A percentile compares a stretch with the other conserved stretches of the same genome.
Evolutionary conservation across 2,888 invertebrate species (phyloP).

Genomic region (Mallateleia sp.): DNA sequence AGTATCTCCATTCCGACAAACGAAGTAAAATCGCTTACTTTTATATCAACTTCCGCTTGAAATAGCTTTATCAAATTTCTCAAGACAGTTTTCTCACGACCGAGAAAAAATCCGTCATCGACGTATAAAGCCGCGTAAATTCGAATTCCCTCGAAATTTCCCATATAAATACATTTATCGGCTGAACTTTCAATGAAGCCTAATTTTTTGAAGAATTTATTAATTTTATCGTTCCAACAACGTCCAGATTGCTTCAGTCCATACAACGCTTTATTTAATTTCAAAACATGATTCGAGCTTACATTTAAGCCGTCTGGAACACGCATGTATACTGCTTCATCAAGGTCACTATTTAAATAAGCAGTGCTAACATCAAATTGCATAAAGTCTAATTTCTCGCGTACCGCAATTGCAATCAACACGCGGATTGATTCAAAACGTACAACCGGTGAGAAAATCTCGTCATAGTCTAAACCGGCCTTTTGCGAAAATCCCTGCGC

Average conservation of each 20-base stretch:
- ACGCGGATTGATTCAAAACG: background rate
- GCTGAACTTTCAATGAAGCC: slow-evolving; percentile 40
- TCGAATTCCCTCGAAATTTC: background rate
- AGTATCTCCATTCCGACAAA: slow-evolving; percentile 43
- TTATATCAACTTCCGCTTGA: slow-evolving; percentile 19
- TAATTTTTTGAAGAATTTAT: background rate
- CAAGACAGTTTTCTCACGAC: background rate
- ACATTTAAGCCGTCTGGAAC: slow-evolving; percentile 40
- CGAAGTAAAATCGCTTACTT: background rate
- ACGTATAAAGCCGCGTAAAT: slow-evolving; percentile 45
- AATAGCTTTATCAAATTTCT: background rate
- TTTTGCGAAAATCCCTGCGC: slow-evolving; percentile 46
- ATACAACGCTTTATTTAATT: slow-evolving; percentile 49
- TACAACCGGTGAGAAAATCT: slow-evolving; percentile 34
- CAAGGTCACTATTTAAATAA: slow-evolving; percentile 30
- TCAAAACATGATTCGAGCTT: slow-evolving; percentile 8
- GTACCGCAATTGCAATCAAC: background rate
- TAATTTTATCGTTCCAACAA: background rate
- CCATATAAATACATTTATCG: slow-evolving; percentile 44
- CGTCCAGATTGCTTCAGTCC: slow-evolving; percentile 44
- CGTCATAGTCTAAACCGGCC: slow-evolving; percentile 17
- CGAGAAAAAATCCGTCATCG: slow-evolving; percentile 16
- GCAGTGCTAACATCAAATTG: slow-evolving; percentile 61
- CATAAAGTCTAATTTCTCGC: background rate
- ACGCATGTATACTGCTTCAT: slow-evolving; percentile 51